Evolutionary conservation across 2,113 vertebrate species (phyloP).

Genomic region (Dasyornis broadbenti): DNA sequence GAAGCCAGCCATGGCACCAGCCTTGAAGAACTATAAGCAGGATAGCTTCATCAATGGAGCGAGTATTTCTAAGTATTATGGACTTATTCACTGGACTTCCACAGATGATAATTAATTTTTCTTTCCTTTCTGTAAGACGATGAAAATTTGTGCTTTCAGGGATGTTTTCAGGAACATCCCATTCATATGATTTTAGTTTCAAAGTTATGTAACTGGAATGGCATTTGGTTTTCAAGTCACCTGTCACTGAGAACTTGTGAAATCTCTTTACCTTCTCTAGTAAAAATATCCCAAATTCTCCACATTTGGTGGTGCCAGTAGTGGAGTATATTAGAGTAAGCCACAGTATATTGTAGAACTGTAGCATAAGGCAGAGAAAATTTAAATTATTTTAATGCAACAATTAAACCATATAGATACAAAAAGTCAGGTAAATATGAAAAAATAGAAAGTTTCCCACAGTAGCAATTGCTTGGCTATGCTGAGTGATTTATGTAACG

Average conservation of each 20-base stretch:
- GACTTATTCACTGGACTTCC: background rate
- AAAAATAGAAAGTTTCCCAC: background rate
- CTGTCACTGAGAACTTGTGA: conserved; percentile 22
- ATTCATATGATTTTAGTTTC: background rate
- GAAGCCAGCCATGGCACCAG: background rate
- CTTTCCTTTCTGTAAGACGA: background rate
- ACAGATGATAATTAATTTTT: background rate
- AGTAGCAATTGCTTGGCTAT: background rate
- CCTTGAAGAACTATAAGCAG: background rate
- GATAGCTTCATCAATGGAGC: background rate
- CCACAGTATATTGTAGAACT: background rate
- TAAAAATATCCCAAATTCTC: background rate
- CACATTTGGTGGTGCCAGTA: background rate
- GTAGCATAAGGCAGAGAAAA: background rate
- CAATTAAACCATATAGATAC: background rate
- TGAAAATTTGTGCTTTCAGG: background rate
- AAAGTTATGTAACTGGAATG: background rate
- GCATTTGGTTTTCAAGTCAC: background rate
- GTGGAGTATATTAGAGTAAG: background rate
- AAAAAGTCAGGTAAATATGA: background rate
- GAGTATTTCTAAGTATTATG: background rate
- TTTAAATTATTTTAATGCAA: background rate
- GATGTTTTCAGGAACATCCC: background rate
- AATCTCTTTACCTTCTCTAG: background rate
- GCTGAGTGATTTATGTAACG: background rate